Evolutionary conservation across 1,140 invertebrate species (phyloP).

Genomic region (Cepaea nemoralis): DNA sequence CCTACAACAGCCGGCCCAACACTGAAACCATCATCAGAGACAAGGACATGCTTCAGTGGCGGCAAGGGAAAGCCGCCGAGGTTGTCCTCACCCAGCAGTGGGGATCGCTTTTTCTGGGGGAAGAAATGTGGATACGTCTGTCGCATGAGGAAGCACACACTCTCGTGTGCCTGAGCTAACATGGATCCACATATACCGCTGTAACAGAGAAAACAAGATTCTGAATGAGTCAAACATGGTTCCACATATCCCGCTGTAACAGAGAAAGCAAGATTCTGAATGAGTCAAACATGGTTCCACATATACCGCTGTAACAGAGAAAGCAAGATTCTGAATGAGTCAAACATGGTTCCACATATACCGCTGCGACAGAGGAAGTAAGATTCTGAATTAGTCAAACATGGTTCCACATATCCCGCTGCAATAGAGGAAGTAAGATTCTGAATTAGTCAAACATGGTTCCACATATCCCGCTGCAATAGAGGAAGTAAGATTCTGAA

Average conservation of each 20-base stretch:
- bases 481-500: no score
- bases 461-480: no score
- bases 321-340: no score
- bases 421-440: not conserved
- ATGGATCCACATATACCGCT: not conserved
- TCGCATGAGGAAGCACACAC: not conserved
- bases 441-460: no score
- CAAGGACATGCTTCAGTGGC: not conserved
- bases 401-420: not conserved
- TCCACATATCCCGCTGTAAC: no score
- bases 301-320: not conserved
- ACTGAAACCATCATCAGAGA: not conserved
- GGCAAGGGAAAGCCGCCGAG: not conserved
- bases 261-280: no score
- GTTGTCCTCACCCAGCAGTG: not conserved
- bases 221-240: no score
- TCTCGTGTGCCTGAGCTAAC: slow-evolving; percentile 8
- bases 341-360: no score
- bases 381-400: no score
- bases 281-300: not conserved
- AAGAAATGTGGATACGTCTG: not conserved
- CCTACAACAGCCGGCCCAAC: not conserved
- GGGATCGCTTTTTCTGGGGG: not conserved
- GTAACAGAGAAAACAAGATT: not conserved
- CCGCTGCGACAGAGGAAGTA: no score